phyloP scores from a whole-genome alignment of 2,797 vertebrate genomes.

The Liasis olivaceus region DNA sequence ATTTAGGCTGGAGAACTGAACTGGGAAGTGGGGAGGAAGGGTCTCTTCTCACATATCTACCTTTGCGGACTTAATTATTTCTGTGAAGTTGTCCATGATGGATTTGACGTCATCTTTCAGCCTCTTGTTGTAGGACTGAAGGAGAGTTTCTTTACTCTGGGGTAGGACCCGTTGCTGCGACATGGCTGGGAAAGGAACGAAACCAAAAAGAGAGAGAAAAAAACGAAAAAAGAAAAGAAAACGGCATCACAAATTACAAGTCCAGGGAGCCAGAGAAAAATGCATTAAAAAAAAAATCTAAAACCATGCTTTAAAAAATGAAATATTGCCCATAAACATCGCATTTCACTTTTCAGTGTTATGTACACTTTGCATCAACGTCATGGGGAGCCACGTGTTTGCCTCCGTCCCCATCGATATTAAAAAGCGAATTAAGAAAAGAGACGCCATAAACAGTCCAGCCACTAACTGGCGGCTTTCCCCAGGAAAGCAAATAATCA shows the following conservation, averaged over 20 bases:
- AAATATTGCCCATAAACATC: neutral
- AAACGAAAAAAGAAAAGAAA: neutral
- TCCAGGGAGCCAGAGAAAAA: too few relatives aligned
- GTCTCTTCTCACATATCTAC: slow-evolving; percentile 62
- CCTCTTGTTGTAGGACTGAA: slow-evolving; percentile 98
- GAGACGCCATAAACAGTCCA: neutral
- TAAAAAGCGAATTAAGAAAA: neutral
- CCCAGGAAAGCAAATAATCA: neutral
- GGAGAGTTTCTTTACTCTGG: slow-evolving; percentile 93
- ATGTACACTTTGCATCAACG: neutral
- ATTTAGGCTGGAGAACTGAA: too few relatives aligned
- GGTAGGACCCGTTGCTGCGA: slow-evolving; percentile 87
- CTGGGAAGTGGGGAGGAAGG: neutral
- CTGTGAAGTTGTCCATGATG: slow-evolving; percentile 95
- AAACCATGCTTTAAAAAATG: neutral
- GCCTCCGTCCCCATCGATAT: neutral
- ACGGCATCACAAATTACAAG: neutral
- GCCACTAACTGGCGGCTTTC: neutral
- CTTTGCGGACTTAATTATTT: slow-evolving; percentile 95
- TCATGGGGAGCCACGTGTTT: neutral
- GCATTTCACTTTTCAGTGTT: neutral
- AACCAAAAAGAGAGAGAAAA: neutral
- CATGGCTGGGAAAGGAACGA: slow-evolving; percentile 70
- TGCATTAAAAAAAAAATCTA: neutral
- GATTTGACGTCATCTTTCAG: slow-evolving; percentile 95